Evolutionary conservation across 2,888 invertebrate species (phyloP).

Genomic region (Troglohyphantes excavatus): DNA sequence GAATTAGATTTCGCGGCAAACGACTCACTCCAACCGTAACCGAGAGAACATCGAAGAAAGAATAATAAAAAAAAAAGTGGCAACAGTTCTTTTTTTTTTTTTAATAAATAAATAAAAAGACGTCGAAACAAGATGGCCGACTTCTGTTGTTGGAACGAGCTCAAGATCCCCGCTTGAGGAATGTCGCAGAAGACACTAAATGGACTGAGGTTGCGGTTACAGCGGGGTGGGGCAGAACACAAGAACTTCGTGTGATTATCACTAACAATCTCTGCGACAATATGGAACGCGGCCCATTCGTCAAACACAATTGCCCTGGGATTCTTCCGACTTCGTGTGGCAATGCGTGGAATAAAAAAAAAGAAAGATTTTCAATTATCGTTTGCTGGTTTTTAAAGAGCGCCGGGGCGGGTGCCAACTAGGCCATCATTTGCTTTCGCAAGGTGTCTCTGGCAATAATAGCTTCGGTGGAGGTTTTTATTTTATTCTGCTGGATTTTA

Average conservation of each 20-base stretch:
- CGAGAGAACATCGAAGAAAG: slow-evolving; percentile 11
- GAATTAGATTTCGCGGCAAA: slow-evolving; percentile 26
- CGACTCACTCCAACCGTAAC: slow-evolving; percentile 6
- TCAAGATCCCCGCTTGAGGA: slow-evolving; percentile 58
- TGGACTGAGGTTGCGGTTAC: neutral
- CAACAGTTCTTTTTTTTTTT: no score
- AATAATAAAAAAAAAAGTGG: slow-evolving; percentile 38
- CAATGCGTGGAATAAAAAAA: no score
- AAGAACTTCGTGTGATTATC: slow-evolving; percentile 40
- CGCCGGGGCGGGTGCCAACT: no score
- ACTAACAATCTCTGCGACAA: slow-evolving; percentile 67
- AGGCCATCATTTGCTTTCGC: no score
- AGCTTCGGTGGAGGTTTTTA: no score
- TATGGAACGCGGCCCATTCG: slow-evolving; percentile 62
- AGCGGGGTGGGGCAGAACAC: slow-evolving; percentile 12
- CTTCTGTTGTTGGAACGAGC: slow-evolving; percentile 40
- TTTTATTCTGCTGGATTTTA: no score
- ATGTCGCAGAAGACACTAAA: slow-evolving; percentile 60
- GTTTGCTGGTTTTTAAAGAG: no score
- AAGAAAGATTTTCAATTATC: no score
- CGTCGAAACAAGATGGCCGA: slow-evolving; percentile 2
- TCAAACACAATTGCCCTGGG: slow-evolving; percentile 54
- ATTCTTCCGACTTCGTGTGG: no score
- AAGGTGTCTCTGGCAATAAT: no score
- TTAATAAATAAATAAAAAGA: no score